phyloP scores from a whole-genome alignment of 2,797 vertebrate species.

The Arrhamphus sclerolepis region DNA sequence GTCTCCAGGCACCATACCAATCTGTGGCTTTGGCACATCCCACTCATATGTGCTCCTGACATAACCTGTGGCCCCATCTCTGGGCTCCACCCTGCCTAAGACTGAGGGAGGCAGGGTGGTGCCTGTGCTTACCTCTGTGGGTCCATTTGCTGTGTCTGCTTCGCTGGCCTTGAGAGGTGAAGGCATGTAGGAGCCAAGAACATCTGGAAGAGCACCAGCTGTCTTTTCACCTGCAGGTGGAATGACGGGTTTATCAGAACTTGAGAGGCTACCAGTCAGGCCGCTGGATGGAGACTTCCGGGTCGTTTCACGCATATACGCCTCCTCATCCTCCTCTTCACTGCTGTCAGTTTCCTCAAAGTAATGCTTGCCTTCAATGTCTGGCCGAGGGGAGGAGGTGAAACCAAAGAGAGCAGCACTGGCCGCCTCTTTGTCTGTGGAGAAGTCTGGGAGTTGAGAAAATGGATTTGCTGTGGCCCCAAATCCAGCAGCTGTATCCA shows the following conservation, averaged over 20 bases:
- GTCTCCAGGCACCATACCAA: constrained; percentile 77
- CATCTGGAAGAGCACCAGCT: constrained; percentile 67
- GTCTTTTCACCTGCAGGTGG: constrained; percentile 51
- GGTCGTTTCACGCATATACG: constrained; percentile 76
- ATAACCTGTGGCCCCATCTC: constrained; percentile 67
- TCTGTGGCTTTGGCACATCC: constrained; percentile 77
- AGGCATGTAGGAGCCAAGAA: constrained; percentile 74
- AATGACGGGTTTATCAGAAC: constrained; percentile 64
- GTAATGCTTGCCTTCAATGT: constrained; percentile 78
- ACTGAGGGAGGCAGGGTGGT: constrained; percentile 55
- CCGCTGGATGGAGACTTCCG: constrained; percentile 64
- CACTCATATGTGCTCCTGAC: constrained; percentile 77
- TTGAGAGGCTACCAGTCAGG: constrained; percentile 39
- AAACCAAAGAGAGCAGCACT: constrained; percentile 83
- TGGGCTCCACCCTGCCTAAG: constrained; percentile 62
- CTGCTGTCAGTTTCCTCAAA: constrained; percentile 85
- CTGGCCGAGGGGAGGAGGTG: constrained; percentile 83
- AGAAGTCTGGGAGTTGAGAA: constrained; percentile 60
- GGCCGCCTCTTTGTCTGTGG: constrained; percentile 76
- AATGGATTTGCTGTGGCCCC: constrained; percentile 67
- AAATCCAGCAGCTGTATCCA: constrained; percentile 60
- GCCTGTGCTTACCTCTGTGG: constrained; percentile 82
- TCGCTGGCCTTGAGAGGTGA: constrained; percentile 66
- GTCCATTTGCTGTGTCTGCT: constrained; percentile 83
- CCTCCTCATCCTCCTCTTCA: constrained; percentile 83